phyloP scores from a whole-genome alignment of 2,888 invertebrate genomes.

The Bugulina stolonifera region DNA sequence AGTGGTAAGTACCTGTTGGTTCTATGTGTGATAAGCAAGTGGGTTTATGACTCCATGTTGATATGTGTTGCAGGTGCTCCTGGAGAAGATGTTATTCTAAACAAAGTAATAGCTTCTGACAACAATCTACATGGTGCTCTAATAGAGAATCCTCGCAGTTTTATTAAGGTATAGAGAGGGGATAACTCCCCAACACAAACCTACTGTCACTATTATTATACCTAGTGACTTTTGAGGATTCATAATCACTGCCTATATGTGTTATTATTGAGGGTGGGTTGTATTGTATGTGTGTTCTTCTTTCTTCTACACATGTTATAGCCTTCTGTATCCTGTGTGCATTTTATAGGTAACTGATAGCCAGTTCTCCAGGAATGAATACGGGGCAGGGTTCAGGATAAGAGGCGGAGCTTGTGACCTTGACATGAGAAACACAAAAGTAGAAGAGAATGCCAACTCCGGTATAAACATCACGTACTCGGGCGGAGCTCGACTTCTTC shows the following conservation, averaged over 20 bases:
- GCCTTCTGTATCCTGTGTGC: no score
- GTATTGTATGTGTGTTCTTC: no score
- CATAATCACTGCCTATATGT: no score
- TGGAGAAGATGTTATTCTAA: constrained; percentile 59
- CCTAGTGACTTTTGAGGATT: no score
- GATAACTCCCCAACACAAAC: no score
- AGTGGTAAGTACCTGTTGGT: no score
- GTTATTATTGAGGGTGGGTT: no score
- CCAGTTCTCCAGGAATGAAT: constrained; percentile 61
- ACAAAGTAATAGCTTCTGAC: constrained; percentile 74
- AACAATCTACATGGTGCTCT: constrained; percentile 92
- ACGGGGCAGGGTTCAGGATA: constrained; percentile 83
- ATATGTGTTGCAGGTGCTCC: constrained; percentile 31
- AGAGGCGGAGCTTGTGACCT: constrained; percentile 86
- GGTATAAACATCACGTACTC: constrained; percentile 92
- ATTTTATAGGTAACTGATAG: constrained; percentile 5
- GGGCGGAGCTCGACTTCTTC: constrained; percentile 64
- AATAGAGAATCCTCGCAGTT: constrained; percentile 83
- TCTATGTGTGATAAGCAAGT: no score
- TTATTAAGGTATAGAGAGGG: constrained; percentile 59
- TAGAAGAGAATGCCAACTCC: constrained; percentile 68
- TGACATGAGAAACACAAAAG: constrained; percentile 81
- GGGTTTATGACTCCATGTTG: no score
- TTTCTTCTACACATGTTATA: no score
- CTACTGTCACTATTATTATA: no score